phyloP scores from a whole-genome alignment of 2,113 vertebrate species.

The Cygnus buccinator region DNA sequence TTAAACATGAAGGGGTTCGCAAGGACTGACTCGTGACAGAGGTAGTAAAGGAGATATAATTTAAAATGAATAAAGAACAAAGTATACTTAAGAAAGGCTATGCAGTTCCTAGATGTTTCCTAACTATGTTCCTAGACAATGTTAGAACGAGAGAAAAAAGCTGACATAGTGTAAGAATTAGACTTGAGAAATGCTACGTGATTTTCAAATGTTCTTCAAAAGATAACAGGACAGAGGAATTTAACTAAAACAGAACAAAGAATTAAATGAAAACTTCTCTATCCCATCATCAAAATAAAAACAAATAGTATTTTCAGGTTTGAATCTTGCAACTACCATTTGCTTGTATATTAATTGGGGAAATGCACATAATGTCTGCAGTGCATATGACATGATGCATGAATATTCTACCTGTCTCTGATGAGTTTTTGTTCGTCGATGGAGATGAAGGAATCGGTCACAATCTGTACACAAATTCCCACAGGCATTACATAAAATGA shows the following conservation, averaged over 20 bases:
- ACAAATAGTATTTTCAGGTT: neutral
- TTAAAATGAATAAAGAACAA: neutral
- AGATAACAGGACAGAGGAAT: neutral
- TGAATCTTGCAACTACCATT: neutral
- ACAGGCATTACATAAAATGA: slow-evolving; percentile 95
- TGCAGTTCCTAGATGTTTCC: neutral
- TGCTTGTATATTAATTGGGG: neutral
- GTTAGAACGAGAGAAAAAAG: neutral
- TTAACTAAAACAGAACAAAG: neutral
- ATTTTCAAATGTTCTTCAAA: neutral
- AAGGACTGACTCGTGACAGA: neutral
- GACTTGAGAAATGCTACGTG: neutral
- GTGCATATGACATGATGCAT: fast-evolving
- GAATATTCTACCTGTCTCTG: slow-evolving; percentile 90
- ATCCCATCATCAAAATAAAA: neutral
- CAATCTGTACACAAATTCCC: slow-evolving; percentile 98
- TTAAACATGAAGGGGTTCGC: neutral
- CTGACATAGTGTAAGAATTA: neutral
- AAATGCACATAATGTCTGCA: neutral
- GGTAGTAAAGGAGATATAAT: neutral
- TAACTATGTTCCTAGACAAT: neutral
- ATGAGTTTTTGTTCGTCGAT: slow-evolving; percentile 96
- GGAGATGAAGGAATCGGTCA: slow-evolving; percentile 96
- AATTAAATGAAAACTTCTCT: neutral
- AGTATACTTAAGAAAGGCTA: neutral